phyloP scores from a whole-genome alignment of 2,888 invertebrate genomes.

The Mycogona germanica region DNA sequence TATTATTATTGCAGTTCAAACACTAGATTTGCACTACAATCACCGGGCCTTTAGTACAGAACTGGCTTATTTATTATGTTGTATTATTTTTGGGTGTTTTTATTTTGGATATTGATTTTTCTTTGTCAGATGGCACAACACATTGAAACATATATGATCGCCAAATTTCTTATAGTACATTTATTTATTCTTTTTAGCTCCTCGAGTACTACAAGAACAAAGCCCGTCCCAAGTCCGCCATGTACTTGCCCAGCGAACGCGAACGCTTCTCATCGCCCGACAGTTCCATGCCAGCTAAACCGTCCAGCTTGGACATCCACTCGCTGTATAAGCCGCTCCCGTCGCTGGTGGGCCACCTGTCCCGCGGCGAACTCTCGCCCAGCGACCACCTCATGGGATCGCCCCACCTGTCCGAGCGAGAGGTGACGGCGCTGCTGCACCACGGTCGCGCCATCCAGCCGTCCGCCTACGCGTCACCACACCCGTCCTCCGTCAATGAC shows the following conservation, averaged over 20 bases:
- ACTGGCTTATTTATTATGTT: too few relatives aligned
- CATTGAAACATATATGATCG: too few relatives aligned
- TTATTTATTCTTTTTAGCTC: too few relatives aligned
- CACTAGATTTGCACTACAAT: too few relatives aligned
- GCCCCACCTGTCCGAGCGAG: constrained; percentile 18
- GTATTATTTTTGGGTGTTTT: too few relatives aligned
- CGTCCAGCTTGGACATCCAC: constrained; percentile 18
- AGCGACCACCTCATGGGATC: constrained; percentile 18
- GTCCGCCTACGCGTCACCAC: background rate
- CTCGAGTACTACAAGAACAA: constrained; percentile 44
- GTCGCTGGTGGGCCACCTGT: constrained; percentile 7
- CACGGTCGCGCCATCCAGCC: constrained; percentile 7
- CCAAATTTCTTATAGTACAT: too few relatives aligned
- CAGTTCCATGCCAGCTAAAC: constrained; percentile 14
- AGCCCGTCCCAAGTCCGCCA: constrained; percentile 23
- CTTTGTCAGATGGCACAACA: too few relatives aligned
- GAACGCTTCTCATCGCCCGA: constrained; percentile 13
- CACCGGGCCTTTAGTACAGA: too few relatives aligned
- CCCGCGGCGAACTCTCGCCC: constrained; percentile 10
- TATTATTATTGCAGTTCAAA: too few relatives aligned
- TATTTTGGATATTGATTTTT: too few relatives aligned
- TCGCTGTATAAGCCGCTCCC: constrained; percentile 11
- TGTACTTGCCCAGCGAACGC: constrained; percentile 34
- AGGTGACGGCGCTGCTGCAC: background rate
- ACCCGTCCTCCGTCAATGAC: constrained; percentile 8